Evolutionary conservation across 2,797 vertebrate genomes (phyloP), one percentile per base, ranked within the genome.

Genomic region (Cetoscarus ocellatus): DNA sequence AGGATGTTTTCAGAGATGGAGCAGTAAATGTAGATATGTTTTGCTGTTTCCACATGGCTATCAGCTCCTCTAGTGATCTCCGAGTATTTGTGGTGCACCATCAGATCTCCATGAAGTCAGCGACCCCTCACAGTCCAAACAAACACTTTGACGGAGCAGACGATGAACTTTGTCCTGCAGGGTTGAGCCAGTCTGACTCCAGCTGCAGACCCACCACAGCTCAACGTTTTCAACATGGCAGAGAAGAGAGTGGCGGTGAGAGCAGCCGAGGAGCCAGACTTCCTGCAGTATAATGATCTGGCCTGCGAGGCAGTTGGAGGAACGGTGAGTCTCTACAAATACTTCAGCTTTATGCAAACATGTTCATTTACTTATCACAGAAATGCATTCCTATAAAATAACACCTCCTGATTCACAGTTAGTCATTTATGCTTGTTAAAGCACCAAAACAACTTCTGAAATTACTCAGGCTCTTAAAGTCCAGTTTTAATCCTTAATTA

Each of bases 211-310:
- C 0, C 78, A 67, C 18, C n/a, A 42, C 52, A 5, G n/a, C 62
- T 55, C 1, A 43, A 5, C 1, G 0, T 19, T 63, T 50, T 45
- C 11, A 70, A 7, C 36, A 93, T 93, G 91, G 85, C 91, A 0
- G 75, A 84, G 48, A 80, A 82, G 35, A 78, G 42, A 27, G 11
- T 10, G 1, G 17, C 12, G 0, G 35, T 0, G 59, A 61, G 18
- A 47, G 63, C 10, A 6, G 52, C 58, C 15, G 35, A 61, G 4
- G 74, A 85, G 51, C 88, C 78, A 1, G 77, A 87, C 75, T 95
- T 95, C 75, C 70, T 94, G 77, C 93, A 94, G 78, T 91, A 91
- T 19, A 95, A 95, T 9, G 90, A 93, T 69, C 80, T 95, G 60
- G 90, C 79, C 38, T 93, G 94, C 61, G 93, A 94, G 79, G 65